Evolutionary conservation across 2,113 vertebrate species (phyloP), one percentile per base, ranked within the genome.

Genomic region (Oriolus oriolus): DNA sequence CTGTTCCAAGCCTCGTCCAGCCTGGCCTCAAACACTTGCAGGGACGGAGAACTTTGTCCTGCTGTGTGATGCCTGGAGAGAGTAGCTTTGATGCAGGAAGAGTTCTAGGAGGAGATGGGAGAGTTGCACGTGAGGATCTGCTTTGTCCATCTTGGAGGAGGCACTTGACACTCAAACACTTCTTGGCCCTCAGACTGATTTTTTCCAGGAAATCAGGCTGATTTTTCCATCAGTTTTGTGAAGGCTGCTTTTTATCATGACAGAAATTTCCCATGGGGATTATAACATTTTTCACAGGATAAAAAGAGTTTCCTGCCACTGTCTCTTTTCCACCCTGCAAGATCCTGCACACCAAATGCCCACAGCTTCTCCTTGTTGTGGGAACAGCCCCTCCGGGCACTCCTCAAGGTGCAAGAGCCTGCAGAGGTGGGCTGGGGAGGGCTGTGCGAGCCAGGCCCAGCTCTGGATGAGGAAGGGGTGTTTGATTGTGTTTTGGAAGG

Each of bases 331-430:
- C 53, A 13, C 14, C 23, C 18, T 54, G 15, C 11, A 37, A 45
- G 54, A 50, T 6, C 26, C 13, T 3, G 1, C 13, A 21, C 33
- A 7, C 22, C 31, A 8, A 44, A 57, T 1, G 2, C 13, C 16
- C 31, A 6, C 13, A 12, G 6, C 18, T n/a, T 61, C 13, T 6
- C 24, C 9, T 9, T 0, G 0, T 0, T 17, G 11, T n/a, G 41
- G 4, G 26, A 65, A 10, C 10, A 0, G 0, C 37, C 11, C 4
- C 0, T 6, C 6, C 0, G 0, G 49, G 8, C 6, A 3, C 10
- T 69, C 23, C 41, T 28, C 3, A 2, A 49, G 21, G 16, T 30
- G 45, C 28, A 21, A 6, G 13, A 45, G 4, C 61, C 39, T 9
- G 13, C 16, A 11, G 52, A 78, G 26, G 0, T 28, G 59, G 13